Evolutionary conservation across 2,888 invertebrate genomes (phyloP).

Genomic region (Argyresthia albistria): DNA sequence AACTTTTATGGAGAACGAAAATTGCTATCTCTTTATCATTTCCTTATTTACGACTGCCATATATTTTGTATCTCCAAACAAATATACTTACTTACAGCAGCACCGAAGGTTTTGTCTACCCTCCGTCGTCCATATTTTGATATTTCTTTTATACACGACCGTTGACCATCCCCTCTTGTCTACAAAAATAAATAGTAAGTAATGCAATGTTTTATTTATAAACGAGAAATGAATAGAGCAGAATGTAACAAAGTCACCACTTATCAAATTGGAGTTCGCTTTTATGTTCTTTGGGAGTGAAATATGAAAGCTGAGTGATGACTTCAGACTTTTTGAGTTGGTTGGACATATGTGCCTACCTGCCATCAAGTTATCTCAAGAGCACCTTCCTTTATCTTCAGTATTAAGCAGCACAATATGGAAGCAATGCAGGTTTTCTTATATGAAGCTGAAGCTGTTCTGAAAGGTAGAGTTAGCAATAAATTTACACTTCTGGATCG

Average conservation of each 20-base stretch:
- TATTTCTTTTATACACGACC: neutral
- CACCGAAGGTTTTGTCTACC: neutral
- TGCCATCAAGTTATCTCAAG: no score
- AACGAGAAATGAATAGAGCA: neutral
- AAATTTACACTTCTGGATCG: neutral
- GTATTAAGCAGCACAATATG: no score
- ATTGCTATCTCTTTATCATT: conserved; percentile 2
- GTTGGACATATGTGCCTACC: no score
- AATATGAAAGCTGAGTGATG: neutral
- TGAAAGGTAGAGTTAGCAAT: neutral
- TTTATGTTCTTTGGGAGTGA: neutral
- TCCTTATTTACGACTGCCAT: conserved; percentile 2
- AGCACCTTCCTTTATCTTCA: no score
- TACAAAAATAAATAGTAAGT: neutral
- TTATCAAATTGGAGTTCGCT: neutral
- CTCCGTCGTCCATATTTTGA: neutral
- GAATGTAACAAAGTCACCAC: neutral
- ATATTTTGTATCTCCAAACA: neutral
- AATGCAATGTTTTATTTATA: neutral
- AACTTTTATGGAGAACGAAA: neutral
- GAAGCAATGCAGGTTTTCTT: no score
- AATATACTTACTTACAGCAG: neutral
- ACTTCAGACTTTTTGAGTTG: no score
- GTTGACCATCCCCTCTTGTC: neutral
- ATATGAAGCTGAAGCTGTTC: no score